phyloP scores from a whole-genome alignment of 2,888 invertebrate species.

The Drosophila testacea region DNA sequence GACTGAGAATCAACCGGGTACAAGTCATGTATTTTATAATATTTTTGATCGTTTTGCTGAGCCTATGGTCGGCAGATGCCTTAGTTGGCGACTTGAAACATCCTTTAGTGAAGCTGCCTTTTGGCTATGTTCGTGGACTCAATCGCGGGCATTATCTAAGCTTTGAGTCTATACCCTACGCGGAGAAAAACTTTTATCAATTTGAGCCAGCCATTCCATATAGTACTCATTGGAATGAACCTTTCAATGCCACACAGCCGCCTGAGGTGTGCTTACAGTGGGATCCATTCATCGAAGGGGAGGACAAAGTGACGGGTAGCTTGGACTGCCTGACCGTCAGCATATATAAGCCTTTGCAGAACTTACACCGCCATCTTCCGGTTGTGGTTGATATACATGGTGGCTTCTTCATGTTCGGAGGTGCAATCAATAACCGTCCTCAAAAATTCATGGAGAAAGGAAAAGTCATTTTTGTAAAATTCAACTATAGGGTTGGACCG shows the following conservation, averaged over 20 bases:
- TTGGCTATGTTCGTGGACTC: conserved; percentile 75
- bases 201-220: conserved; percentile 85
- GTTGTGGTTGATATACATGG: conserved; percentile 90
- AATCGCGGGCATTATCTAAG: conserved; percentile 85
- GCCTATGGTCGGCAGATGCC: neutral
- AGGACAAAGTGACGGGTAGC: conserved; percentile 86
- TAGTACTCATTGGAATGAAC: conserved; percentile 53
- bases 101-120: conserved; percentile 57
- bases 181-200: conserved; percentile 88
- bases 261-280: conserved; percentile 88
- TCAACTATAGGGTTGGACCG: conserved; percentile 91
- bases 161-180: conserved; percentile 89
- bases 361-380: conserved; percentile 83
- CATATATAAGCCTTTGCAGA: conserved; percentile 86
- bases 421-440: conserved; percentile 85
- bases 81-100: conserved; percentile 1
- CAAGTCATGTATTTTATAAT: conserved; percentile 20
- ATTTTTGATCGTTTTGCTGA: conserved; percentile 13
- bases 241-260: conserved; percentile 86
- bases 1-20: neutral
- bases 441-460: conserved; percentile 87
- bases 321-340: conserved; percentile 90
- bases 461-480: conserved; percentile 88
- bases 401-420: conserved; percentile 90
- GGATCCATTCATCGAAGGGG: conserved; percentile 83